Conservation (phyloP, 2,113 vertebrate genomes). For the Cavia aperea region DNA sequence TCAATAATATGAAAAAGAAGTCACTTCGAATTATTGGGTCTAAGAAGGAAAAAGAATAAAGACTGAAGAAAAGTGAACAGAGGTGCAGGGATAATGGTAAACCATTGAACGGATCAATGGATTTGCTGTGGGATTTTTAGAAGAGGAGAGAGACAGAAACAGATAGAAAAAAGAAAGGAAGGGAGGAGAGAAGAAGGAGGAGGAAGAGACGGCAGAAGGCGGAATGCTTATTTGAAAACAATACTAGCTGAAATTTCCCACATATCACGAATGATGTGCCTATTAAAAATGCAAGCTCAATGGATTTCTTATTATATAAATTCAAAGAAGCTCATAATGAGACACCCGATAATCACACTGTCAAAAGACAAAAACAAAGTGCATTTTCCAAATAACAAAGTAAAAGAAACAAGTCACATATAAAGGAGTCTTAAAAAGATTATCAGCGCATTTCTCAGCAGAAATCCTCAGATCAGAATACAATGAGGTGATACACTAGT, state of each 20-base stretch:
- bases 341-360: not conserved
- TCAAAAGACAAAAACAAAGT: not conserved
- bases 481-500: not conserved
- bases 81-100: not conserved
- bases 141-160: not conserved
- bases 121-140: not conserved
- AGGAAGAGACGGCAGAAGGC: not conserved
- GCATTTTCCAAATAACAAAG: not conserved
- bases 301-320: not conserved
- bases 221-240: not conserved
- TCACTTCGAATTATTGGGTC: not conserved
- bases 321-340: not conserved
- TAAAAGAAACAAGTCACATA: not conserved
- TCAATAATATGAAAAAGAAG: not conserved
- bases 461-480: not conserved
- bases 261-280: not conserved
- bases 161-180: not conserved
- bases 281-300: not conserved
- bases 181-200: not conserved
- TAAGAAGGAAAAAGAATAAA: not conserved
- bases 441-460: not conserved
- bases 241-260: not conserved
- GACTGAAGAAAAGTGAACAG: not conserved
- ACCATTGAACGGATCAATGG: not conserved
- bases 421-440: not conserved